Base-by-base conservation (phyloP, 2,797 vertebrate species). In the Eospalax fontanierii region DNA sequence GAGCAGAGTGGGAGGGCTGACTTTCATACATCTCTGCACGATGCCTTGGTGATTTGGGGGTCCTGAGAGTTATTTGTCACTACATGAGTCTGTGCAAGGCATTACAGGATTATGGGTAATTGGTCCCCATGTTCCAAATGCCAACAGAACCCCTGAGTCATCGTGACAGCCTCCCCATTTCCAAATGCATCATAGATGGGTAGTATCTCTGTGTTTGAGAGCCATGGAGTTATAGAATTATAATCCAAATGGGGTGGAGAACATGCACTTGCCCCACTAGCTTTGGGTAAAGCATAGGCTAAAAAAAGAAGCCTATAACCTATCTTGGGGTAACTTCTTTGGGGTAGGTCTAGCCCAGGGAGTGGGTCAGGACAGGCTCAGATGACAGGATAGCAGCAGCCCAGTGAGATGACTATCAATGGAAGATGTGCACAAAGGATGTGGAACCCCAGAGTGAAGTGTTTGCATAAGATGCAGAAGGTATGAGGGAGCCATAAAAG, bases 41-140 rank as follows among this genome's bases (percentile, higher is more conserved):
- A 35, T 6, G 1, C 43, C 59, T 8, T 35, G 14, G 35, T 5
- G 19, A 30, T 22, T 38, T 33, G 16, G 6, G 11, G 16, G 1
- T 18, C 6, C 30, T n/a, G 16, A 1, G 19, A 15, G 14, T 0
- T 18, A 10, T 2, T 50, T 10, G 3, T 26, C 68, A 38, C 19
- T 0, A 0, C 0, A 30, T 0, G 28, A 57, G 6, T 87, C 54
- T 43, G 33, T 4, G 28, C 66, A 10, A 63, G 61, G 61, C 61
- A 63, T 38, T 7, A 22, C 0, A 3, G 0, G 2, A 2, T 0
- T 1, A 3, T 33, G 6, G 38, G 40, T 1, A 21, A 2, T 66
- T 35, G 38, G 70, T n/a, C 4, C 30, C 28, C n/a, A 10, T 8
- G 12, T 9, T 24, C 46, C 38, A 76, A 46, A 26, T 63, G n/a